Evolutionary conservation across 2,113 vertebrate species (phyloP), one percentile per base, ranked within the genome.

Genomic region (Pterophyllum scalare): DNA sequence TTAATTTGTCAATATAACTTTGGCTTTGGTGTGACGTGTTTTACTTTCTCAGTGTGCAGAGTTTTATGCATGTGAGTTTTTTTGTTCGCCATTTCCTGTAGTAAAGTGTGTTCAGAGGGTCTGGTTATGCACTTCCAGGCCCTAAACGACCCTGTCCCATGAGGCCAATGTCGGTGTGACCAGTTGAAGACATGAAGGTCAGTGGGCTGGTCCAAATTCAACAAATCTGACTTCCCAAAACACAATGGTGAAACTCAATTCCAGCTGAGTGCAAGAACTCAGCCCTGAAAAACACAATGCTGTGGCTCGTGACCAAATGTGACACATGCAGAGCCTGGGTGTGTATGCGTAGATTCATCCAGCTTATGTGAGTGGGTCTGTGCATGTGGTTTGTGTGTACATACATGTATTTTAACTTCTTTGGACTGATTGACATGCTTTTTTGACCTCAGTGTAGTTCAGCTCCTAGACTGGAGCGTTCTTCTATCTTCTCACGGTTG

Each of bases 181-280:
- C 59, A 3, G 56, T 14, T 61, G 52, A 89, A 84, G 22, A 70
- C 33, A 80, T 58, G 79, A 83, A 87, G 85, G 87, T 87, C 84
- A 77, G 81, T 14, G 24, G 62, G 12, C 77, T 33, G 80, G 79
- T 92, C 94, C 94, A 94, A 93, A 90, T 86, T 70, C 90, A 94
- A 94, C 91, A 92, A 92, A 64, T 89, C 78, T 87, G 88, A 93
- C 90, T 92, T 90, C 86, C 79, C 85, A 83, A 54, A 93, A 94
- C 76, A 94, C 93, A 94, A 94, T 92, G 84, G 86, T 54, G 52
- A 2, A 83, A 89, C 74, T 82, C 26, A 77, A 56, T 79, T 83
- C 89, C 84, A 90, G 86, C 86, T 82, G 88, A 61, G 70, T 6
- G 19, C 90, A 74, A 79, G 70, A 81, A 35, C 78, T 83, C 87